Evolutionary conservation across 2,113 vertebrate species (phyloP).

Genomic region (Malaclemys terrapin): DNA sequence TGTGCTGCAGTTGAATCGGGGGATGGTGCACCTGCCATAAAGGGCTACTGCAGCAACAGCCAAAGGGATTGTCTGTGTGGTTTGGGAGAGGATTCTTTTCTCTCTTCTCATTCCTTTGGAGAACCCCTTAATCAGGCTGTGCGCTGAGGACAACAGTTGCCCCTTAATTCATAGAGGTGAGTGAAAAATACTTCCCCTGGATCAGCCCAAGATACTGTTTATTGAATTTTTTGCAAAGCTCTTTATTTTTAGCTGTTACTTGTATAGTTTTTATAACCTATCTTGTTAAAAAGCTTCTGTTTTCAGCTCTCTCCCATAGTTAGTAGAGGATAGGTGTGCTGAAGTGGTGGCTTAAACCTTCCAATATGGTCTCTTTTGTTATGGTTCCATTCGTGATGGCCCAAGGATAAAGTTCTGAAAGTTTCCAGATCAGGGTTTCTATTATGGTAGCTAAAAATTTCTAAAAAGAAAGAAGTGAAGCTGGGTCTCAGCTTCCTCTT

Average conservation of each 20-base stretch:
- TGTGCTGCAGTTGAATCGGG: rapidly evolving
- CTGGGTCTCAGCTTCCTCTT: neutral
- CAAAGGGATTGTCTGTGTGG: rapidly evolving
- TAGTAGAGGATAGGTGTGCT: neutral
- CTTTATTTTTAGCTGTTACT: neutral
- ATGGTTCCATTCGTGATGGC: neutral
- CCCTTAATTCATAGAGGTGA: neutral
- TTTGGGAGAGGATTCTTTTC: neutral
- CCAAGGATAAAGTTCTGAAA: neutral
- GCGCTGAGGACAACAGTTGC: neutral
- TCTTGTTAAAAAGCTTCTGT: neutral
- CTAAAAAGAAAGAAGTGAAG: neutral
- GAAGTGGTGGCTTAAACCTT: neutral
- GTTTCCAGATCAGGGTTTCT: neutral
- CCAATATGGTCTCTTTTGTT: neutral
- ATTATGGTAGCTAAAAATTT: neutral
- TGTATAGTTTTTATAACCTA: neutral
- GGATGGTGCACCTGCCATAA: too few relatives aligned
- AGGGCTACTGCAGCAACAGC: rapidly evolving
- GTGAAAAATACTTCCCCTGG: neutral
- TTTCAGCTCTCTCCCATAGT: neutral
- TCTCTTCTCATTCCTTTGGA: neutral
- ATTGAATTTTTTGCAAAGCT: neutral
- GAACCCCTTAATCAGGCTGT: neutral
- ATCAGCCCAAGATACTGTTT: neutral